Evolutionary conservation across 2,113 vertebrate genomes (phyloP), one percentile per base, ranked within the genome.

Genomic region (Scomber japonicus): DNA sequence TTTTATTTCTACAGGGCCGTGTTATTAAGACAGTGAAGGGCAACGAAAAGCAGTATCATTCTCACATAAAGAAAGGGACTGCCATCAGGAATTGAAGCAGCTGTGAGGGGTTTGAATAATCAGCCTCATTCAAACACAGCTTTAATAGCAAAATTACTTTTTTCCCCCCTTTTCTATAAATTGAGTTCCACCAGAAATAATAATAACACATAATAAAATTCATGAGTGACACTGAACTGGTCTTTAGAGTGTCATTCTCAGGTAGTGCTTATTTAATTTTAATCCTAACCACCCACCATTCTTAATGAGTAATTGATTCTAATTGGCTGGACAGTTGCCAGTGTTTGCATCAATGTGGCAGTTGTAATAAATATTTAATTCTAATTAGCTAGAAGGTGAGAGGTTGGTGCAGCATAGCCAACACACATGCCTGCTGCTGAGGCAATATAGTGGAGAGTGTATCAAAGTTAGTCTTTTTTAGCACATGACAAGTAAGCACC

Each of bases 11-110:
- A 46, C 65, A 57, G 51, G 66, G 46, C 73, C 75, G 61, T 57
- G 12, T 68, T 77, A 71, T 71, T 56, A 62, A 79, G 63, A 72
- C 63, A 76, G 69, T 80, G 50, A 70, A 78, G 62, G 78, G 68
- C 67, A 74, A 81, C 80, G 74, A 60, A 80, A 80, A 78, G 73
- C 62, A n/a, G 40, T 46, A 75, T 62, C 70, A 62, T 78, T 80
- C 56, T 64, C 55, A 71, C 74, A 76, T 71, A 71, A 60, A 75
- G 71, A 65, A 63, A 74, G 55, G 54, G 67, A 14, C 68, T 65
- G 78, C 55, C 61, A 84, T 63, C 21, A 57, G 64, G 61, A 77
- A 68, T 45, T 21, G 17, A 30, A 53, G 80, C 83, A 75, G 65
- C 84, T 81, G 56, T 74, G 68, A 76, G 54, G 17, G 0, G 68